phyloP scores from a whole-genome alignment of 2,797 vertebrate genomes.

The Mus minutoides region DNA sequence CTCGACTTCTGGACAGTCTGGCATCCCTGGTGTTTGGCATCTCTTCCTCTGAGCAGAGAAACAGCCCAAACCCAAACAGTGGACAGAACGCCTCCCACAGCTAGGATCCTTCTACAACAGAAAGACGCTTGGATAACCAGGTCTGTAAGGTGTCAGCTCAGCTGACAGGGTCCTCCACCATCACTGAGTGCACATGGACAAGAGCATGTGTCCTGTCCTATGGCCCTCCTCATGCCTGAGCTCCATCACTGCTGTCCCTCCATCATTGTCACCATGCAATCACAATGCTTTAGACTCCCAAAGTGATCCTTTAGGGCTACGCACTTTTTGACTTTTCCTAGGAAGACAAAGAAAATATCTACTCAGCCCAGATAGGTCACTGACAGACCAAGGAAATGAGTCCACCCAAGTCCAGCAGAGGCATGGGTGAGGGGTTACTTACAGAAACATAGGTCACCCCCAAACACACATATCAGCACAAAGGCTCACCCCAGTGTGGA shows the following conservation, averaged over 20 bases:
- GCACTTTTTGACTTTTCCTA: not conserved
- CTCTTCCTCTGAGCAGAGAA: not conserved
- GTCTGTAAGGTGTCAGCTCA: not conserved
- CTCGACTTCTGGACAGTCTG: not conserved
- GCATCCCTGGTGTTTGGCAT: not conserved
- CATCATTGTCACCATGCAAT: not conserved
- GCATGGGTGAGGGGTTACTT: not conserved
- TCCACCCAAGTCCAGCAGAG: not conserved
- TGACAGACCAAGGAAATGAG: not conserved
- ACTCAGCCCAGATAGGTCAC: not conserved
- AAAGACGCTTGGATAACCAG: not conserved
- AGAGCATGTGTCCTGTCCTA: not conserved
- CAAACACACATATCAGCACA: not conserved
- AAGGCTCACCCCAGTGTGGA: not conserved
- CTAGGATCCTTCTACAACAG: not conserved
- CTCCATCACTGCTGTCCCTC: not conserved
- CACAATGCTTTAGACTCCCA: not conserved
- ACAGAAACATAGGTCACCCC: not conserved
- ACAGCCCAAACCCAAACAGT: not conserved
- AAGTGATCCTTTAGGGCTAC: not conserved
- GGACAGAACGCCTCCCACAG: not conserved
- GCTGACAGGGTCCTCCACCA: not conserved
- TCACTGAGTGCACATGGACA: accelerated
- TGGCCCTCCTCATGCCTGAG: not conserved
- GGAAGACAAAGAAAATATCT: not conserved